Evolutionary conservation across 64 coral and sea anemone species (phyloP).

Genomic region (Dendrophyllia cribrosa): DNA sequence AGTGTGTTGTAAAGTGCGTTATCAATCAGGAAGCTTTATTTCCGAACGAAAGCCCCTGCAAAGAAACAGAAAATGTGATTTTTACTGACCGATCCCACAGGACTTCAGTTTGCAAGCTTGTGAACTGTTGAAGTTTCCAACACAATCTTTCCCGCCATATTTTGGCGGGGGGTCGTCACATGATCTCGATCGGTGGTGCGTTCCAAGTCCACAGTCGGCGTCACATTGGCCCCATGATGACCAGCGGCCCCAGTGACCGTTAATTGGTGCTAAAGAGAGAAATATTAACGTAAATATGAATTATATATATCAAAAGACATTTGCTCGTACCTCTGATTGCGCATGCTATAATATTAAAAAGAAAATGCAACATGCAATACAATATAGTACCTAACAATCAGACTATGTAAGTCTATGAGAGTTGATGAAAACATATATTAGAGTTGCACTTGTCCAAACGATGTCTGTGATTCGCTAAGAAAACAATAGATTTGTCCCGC

Average conservation of each 20-base stretch:
- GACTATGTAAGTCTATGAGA: too few relatives aligned
- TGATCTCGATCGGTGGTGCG: constrained; percentile 62
- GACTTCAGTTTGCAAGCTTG: constrained; percentile 70
- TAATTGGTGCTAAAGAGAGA: constrained; percentile 67
- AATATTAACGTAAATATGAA: not conserved
- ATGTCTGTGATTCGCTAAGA: too few relatives aligned
- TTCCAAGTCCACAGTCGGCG: constrained; percentile 71
- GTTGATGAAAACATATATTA: too few relatives aligned
- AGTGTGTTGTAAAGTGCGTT: not conserved
- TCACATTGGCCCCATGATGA: constrained; percentile 78
- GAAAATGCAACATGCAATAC: too few relatives aligned
- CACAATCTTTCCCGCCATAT: constrained; percentile 69
- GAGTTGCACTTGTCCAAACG: too few relatives aligned
- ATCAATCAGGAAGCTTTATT: not conserved
- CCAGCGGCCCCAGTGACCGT: constrained; percentile 97
- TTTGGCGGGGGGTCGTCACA: constrained; percentile 83
- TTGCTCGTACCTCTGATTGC: too few relatives aligned
- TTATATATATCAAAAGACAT: not conserved
- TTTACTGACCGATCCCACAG: constrained; percentile 77
- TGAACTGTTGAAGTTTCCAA: constrained; percentile 17
- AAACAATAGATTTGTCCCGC: too few relatives aligned
- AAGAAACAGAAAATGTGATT: not conserved
- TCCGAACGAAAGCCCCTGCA: not conserved
- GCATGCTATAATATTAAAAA: too few relatives aligned
- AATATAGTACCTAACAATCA: too few relatives aligned